These are phyloP conservation scores for Drosophila ananassae DNA, from an alignment of 1,140 invertebrate species.

Conservation along the genomic window DNA sequence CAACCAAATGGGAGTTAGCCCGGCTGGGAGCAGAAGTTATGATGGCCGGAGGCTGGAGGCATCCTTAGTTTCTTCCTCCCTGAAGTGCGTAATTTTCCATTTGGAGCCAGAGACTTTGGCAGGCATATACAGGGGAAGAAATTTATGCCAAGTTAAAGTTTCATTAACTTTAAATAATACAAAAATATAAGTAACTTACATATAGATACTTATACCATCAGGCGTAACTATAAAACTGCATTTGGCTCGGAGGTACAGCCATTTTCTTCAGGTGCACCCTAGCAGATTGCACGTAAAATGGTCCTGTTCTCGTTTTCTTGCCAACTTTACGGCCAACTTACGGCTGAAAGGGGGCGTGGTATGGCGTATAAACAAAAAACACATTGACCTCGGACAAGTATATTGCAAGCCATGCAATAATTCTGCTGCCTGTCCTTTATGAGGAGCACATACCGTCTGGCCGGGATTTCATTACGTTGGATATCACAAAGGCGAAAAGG, in stretches of 20 bases:
- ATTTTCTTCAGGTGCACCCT: constrained; percentile 17
- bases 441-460: constrained; percentile 44
- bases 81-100: constrained; percentile 68
- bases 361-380: constrained; percentile 59
- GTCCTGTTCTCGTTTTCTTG: constrained; percentile 57
- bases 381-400: constrained; percentile 67
- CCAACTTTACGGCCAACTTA: constrained; percentile 50
- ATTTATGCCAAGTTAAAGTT: not conserved
- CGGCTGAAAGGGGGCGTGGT: not conserved
- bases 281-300: constrained; percentile 42
- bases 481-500: constrained; percentile 32
- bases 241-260: not conserved
- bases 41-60: constrained; percentile 49
- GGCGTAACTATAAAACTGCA: not conserved
- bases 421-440: constrained; percentile 54
- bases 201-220: not conserved
- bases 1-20: constrained; percentile 8
- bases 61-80: not conserved
- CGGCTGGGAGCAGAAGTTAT: constrained; percentile 69
- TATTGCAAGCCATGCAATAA: constrained; percentile 73
- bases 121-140: constrained; percentile 18
- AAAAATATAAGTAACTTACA: not conserved
- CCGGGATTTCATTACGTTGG: constrained; percentile 45
- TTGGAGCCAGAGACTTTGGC: constrained; percentile 35
- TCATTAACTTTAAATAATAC: not conserved